Base-by-base conservation (phyloP, 2,797 vertebrate genomes). In the Lateolabrax maculatus region DNA sequence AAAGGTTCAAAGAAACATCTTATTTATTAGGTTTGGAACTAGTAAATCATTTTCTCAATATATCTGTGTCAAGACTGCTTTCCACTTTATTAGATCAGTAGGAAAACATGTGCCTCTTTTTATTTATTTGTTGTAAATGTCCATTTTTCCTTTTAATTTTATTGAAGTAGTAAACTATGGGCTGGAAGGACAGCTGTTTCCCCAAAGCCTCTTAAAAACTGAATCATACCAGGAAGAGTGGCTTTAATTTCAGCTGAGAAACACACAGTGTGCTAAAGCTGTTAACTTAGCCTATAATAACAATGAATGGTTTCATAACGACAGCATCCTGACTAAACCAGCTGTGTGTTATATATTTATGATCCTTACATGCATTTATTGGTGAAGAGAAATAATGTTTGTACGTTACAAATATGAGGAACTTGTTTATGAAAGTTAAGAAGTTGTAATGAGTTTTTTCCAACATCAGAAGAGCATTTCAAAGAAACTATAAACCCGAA, bases 111-210 rank as follows among this genome's bases (percentile, higher is more conserved):
- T 19, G 27, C 31, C 7, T 62, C 55, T 44, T 64, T n/a, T 15
- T 39, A 15, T 79, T 55, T 48, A 58, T 64, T 44, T 25, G 36
- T 29, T 12, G 25, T 39, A 71, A 61, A 66, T 56, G 23, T 79
- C 27, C 29, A 25, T 70, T 78, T 77, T 74, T n/a, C 31, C 21
- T 62, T 39, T 61, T 62, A 34, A 56, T 75, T 62, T 57, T 67
- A 79, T 70, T 71, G 61, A 44, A 34, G 81, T 9, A 3, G 49
- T 79, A 75, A 83, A 83, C 48, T 75, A 10, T 55, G 3, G 46
- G 52, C 39, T 48, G 48, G 52, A 74, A 21, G 60, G 61, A 62
- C 51, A 23, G 29, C 27, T 71, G 71, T 63, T 63, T 67, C 80
- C 72, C 56, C 41, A 5, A 49, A 46, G 81, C 63, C 62, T 68